phyloP scores from a whole-genome alignment of 2,888 invertebrate species.

The Himalopsyche japonica region DNA sequence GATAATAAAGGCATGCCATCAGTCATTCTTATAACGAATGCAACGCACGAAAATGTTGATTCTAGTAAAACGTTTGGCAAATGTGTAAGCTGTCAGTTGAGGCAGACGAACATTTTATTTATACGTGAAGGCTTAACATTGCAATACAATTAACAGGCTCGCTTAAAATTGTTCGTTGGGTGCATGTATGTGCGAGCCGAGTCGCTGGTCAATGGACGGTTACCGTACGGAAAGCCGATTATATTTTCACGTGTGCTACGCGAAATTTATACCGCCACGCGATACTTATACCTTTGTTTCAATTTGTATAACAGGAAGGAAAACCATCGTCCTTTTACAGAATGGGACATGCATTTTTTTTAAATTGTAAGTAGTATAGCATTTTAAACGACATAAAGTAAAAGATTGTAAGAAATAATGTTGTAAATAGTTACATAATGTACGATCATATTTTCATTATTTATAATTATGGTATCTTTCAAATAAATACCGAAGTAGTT shows the following conservation, averaged over 20 bases:
- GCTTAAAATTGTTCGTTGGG: not conserved
- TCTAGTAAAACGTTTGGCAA: not conserved
- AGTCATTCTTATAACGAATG: no score
- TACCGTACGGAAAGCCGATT: not conserved
- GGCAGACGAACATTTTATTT: not conserved
- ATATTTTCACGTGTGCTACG: not conserved
- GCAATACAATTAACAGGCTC: not conserved
- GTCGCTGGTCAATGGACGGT: not conserved
- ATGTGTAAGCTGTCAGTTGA: not conserved
- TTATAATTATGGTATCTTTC: no score
- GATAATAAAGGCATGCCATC: no score
- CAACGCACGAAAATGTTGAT: not conserved
- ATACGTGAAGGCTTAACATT: not conserved
- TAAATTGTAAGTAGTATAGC: no score
- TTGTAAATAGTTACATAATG: no score
- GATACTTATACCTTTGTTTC: not conserved
- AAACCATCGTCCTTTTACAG: not conserved
- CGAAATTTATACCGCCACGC: not conserved
- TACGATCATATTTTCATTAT: no score
- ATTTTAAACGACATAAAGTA: no score
- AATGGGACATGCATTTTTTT: not conserved
- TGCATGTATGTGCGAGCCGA: not conserved
- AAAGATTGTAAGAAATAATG: no score
- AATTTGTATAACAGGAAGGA: not conserved
- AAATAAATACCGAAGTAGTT: no score